These are phyloP conservation scores for Sitophilus oryzae DNA, from an alignment of 1,140 invertebrate species.

Conservation along the genomic window DNA sequence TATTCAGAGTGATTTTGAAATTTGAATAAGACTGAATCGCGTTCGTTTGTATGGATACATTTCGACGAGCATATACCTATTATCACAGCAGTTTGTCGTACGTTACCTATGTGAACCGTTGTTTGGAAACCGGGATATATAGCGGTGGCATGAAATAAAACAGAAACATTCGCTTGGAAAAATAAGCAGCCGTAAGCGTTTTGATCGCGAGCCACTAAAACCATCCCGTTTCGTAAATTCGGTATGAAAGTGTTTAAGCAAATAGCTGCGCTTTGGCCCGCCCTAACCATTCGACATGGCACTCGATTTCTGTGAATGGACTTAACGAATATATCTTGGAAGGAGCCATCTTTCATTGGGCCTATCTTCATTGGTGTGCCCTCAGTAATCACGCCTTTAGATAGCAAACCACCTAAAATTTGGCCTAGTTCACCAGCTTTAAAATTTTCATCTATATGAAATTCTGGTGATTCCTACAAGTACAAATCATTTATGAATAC, in stretches of 20 bases:
- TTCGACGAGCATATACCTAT: slow-evolving; percentile 55
- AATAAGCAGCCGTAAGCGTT: slow-evolving; percentile 36
- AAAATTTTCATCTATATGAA: slow-evolving; percentile 93
- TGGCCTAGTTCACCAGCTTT: slow-evolving; percentile 69
- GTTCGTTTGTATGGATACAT: slow-evolving; percentile 73
- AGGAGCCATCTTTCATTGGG: slow-evolving; percentile 78
- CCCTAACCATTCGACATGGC: slow-evolving; percentile 77
- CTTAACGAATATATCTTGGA: slow-evolving; percentile 69
- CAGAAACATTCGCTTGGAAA: slow-evolving; percentile 73
- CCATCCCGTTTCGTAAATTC: slow-evolving; percentile 77
- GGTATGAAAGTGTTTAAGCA: slow-evolving; percentile 61
- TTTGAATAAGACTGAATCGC: slow-evolving; percentile 78
- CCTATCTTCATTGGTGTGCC: slow-evolving; percentile 69
- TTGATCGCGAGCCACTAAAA: slow-evolving; percentile 51
- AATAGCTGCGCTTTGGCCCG: slow-evolving; percentile 86
- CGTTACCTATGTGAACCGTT: slow-evolving; percentile 90
- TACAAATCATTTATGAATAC: no score
- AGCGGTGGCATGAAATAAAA: slow-evolving; percentile 76
- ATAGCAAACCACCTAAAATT: slow-evolving; percentile 82
- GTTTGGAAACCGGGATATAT: slow-evolving; percentile 88
- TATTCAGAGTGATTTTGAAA: slow-evolving; percentile 89
- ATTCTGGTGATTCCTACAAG: slow-evolving; percentile 66
- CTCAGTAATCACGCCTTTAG: slow-evolving; percentile 79
- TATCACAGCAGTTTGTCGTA: slow-evolving; percentile 88
- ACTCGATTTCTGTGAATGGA: slow-evolving; percentile 88